These are phyloP conservation scores for Apamea sordens DNA, from an alignment of 2,888 invertebrate genomes.

Conservation along the genomic window DNA sequence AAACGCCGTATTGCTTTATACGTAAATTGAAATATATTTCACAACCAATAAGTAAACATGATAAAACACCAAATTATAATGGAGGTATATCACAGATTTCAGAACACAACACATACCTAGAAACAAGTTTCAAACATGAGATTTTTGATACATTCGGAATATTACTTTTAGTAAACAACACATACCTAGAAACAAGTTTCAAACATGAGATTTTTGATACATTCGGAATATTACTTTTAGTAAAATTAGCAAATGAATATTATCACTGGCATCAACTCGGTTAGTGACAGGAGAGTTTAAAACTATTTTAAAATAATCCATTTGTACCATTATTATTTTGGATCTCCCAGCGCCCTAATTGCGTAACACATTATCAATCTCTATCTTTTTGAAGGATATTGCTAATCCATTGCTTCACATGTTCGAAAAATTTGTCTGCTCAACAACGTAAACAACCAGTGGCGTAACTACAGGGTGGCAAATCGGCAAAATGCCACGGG, in stretches of 20 bases:
- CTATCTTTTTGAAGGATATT: too few species aligned
- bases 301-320: not conserved
- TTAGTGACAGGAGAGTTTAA: too few species aligned
- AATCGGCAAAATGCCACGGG: too few species aligned
- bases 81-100: conserved; percentile 52
- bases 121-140: conserved; percentile 18
- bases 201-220: conserved; percentile 24
- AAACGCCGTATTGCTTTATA: conserved; percentile 1
- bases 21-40: conserved; percentile 45
- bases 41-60: conserved; percentile 51
- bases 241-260: not conserved
- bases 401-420: too few species aligned
- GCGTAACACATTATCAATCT: too few species aligned
- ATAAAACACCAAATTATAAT: conserved; percentile 11
- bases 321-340: too few species aligned
- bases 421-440: too few species aligned
- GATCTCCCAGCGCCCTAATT: too few species aligned
- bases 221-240: not conserved
- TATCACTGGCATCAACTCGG: too few species aligned
- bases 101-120: conserved; percentile 43
- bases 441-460: too few species aligned
- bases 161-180: not conserved
- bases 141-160: conserved; percentile 13
- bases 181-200: conserved; percentile 13
- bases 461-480: too few species aligned